These are phyloP conservation scores for Saccostrea echinata DNA, from an alignment of 1,140 invertebrate species.

Conservation along the genomic window DNA sequence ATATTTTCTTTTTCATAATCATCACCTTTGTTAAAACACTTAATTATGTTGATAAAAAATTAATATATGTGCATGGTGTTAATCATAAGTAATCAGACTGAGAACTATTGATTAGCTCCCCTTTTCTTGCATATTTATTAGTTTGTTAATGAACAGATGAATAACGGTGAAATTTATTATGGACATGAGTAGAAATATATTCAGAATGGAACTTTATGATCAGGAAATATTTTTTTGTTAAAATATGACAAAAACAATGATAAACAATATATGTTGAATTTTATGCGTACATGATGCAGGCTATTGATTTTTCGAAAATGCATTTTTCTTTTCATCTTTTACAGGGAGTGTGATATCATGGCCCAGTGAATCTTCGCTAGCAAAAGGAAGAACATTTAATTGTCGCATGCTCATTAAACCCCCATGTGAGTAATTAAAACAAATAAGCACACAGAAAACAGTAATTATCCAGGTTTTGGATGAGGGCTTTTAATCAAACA, in stretches of 20 bases:
- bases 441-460: slow-evolving; percentile 22
- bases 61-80: too few relatives aligned
- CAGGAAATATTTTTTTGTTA: neutral
- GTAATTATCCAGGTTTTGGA: slow-evolving; percentile 23
- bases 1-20: too few relatives aligned
- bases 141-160: neutral
- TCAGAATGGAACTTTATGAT: neutral
- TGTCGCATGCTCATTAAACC: slow-evolving; percentile 92
- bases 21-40: too few relatives aligned
- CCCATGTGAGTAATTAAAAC: slow-evolving; percentile 69
- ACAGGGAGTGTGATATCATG: slow-evolving; percentile 75
- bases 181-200: neutral
- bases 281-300: neutral
- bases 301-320: neutral
- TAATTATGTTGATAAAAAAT: too few relatives aligned
- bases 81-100: too few relatives aligned
- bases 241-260: neutral
- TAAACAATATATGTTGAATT: neutral
- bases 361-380: slow-evolving; percentile 73
- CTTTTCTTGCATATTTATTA: neutral
- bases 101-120: neutral
- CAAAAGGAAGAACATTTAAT: slow-evolving; percentile 87
- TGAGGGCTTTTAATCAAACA: slow-evolving; percentile 25
- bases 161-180: neutral
- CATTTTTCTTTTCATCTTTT: slow-evolving; percentile 40